Evolutionary conservation across 1,140 invertebrate genomes (phyloP).

Genomic region (Orius laevigatus): DNA sequence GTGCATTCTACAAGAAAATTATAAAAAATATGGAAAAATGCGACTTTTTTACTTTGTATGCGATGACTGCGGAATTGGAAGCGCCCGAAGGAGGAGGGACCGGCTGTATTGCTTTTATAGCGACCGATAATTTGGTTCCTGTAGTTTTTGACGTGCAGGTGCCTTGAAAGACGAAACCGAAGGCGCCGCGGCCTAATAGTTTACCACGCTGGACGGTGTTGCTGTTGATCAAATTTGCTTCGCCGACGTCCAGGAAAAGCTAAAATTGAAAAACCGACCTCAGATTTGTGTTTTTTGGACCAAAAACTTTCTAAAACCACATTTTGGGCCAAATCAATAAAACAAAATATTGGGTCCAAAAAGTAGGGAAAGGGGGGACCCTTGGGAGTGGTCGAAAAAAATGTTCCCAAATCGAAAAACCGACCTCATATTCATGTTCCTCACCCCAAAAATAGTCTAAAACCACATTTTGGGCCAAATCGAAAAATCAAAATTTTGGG

Average conservation of each 20-base stretch:
- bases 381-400: too few relatives aligned
- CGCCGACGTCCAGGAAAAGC: slow-evolving; percentile 77
- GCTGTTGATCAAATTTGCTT: slow-evolving; percentile 56
- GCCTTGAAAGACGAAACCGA: slow-evolving; percentile 90
- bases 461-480: too few relatives aligned
- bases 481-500: too few relatives aligned
- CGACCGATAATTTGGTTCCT: slow-evolving; percentile 49
- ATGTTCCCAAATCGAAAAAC: too few relatives aligned
- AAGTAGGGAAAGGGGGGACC: too few relatives aligned
- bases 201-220: slow-evolving; percentile 62
- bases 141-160: slow-evolving; percentile 45
- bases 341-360: too few relatives aligned
- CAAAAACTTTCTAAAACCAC: too few relatives aligned
- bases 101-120: slow-evolving; percentile 90
- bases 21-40: neutral
- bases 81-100: slow-evolving; percentile 70
- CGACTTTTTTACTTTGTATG: slow-evolving; percentile 47
- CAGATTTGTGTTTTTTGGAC: too few relatives aligned
- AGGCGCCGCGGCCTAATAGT: slow-evolving; percentile 85
- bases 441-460: too few relatives aligned
- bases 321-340: too few relatives aligned
- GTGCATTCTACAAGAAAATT: slow-evolving; percentile 40
- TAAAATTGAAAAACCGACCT: slow-evolving; percentile 23
- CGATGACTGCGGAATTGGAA: slow-evolving; percentile 50
- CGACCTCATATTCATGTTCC: too few relatives aligned